Conservation (phyloP, 2,888 invertebrate species). For the Xylota segnis region DNA sequence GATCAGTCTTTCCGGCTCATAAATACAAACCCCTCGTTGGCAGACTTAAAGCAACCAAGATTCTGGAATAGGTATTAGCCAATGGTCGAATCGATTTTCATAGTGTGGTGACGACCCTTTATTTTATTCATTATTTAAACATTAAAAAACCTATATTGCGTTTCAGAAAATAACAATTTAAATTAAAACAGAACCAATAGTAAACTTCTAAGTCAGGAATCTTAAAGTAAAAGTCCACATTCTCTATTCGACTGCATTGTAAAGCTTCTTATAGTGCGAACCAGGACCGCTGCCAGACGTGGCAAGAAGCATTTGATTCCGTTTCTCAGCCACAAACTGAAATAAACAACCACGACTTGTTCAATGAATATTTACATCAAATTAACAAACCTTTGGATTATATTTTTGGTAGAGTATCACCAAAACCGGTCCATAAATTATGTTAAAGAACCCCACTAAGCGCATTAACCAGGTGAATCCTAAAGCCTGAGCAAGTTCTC, state of each 20-base stretch:
- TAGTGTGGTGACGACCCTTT: not conserved
- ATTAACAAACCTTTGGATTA: constrained; percentile 81
- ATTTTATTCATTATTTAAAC: constrained; percentile 36
- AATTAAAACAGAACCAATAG: not conserved
- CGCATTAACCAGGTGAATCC: constrained; percentile 92
- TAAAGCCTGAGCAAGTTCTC: constrained; percentile 88
- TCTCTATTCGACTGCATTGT: constrained; percentile 82
- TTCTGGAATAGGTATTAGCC: too few species aligned
- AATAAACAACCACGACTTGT: not conserved
- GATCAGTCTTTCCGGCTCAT: too few species aligned
- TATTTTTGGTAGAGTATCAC: constrained; percentile 83
- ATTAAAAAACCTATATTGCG: constrained; percentile 49
- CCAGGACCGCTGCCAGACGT: constrained; percentile 79
- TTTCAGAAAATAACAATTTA: constrained; percentile 7
- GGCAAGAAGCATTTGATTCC: constrained; percentile 82
- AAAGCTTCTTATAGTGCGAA: constrained; percentile 82
- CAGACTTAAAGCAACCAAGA: too few species aligned
- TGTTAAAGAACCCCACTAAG: constrained; percentile 88
- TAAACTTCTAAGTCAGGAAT: not conserved
- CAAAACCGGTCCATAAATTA: constrained; percentile 89
- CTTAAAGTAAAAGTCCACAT: constrained; percentile 14
- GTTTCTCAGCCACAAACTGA: constrained; percentile 80
- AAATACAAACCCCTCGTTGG: too few species aligned
- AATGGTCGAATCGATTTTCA: not conserved
- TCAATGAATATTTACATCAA: not conserved